phyloP scores from a whole-genome alignment of 2,113 vertebrate genomes.

The Cathartes aura region DNA sequence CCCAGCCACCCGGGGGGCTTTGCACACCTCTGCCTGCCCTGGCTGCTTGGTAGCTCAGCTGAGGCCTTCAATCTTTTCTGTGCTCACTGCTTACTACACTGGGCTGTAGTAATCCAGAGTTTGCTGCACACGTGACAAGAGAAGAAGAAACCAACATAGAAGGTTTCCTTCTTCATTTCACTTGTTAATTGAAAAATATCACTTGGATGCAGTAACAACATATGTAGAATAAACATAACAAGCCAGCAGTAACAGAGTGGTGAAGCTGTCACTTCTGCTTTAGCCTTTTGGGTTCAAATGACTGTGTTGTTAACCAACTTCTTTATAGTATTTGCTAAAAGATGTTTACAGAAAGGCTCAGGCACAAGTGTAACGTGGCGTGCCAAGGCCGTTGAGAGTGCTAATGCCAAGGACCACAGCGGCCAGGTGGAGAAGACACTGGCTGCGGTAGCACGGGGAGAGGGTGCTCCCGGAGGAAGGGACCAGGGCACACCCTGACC shows the following conservation, averaged over 20 bases:
- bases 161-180: constrained; percentile 61
- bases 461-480: neutral
- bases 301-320: neutral
- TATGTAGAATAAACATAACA: constrained; percentile 59
- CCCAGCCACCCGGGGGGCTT: neutral
- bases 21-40: neutral
- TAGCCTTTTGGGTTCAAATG: constrained; percentile 36
- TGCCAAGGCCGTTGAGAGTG: neutral
- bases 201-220: constrained; percentile 66
- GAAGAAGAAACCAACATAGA: neutral
- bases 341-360: neutral
- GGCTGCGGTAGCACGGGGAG: neutral
- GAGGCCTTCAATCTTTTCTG: neutral
- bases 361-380: neutral
- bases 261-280: constrained; percentile 13
- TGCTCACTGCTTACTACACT: neutral
- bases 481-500: neutral
- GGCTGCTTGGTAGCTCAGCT: neutral
- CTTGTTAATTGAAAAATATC: constrained; percentile 73
- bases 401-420: neutral
- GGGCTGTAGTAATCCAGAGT: neutral
- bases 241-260: constrained; percentile 10
- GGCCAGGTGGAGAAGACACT: neutral
- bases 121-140: neutral
- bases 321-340: neutral